Conservation (phyloP, 2,113 vertebrate species). For the Hydrochoerus hydrochaeris region DNA sequence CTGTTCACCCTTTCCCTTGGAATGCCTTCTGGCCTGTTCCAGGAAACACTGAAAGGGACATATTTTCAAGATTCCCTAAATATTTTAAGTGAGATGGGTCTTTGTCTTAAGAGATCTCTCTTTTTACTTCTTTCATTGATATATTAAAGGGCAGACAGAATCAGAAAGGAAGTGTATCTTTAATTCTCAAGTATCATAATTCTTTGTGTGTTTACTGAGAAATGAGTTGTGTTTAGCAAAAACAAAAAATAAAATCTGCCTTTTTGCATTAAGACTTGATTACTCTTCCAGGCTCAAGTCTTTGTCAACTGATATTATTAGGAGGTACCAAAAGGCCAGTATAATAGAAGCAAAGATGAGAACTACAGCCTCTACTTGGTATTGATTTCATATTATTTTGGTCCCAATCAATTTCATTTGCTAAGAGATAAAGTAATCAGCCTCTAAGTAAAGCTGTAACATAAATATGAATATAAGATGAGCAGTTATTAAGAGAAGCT, state of each 20-base stretch:
- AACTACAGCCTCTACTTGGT: neutral
- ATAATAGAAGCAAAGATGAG: neutral
- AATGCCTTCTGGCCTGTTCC: conserved; percentile 75
- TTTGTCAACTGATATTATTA: neutral
- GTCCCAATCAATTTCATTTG: conserved; percentile 38
- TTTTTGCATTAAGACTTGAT: neutral
- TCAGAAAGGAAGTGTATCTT: conserved; percentile 27
- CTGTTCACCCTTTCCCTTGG: conserved; percentile 48
- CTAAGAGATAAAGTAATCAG: neutral
- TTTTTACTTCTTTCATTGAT: conserved; percentile 5
- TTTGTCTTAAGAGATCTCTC: conserved; percentile 17
- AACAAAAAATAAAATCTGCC: neutral
- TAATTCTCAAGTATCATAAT: conserved; percentile 34
- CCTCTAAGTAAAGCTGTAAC: neutral
- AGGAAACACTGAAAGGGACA: conserved; percentile 57
- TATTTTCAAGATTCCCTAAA: conserved; percentile 58
- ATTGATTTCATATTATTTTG: conserved; percentile 14
- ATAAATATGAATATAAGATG: conserved; percentile 29
- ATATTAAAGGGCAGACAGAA: neutral
- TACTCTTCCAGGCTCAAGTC: neutral
- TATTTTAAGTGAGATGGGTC: neutral
- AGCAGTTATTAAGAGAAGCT: conserved; percentile 47
- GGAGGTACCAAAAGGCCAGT: neutral
- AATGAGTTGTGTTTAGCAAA: conserved; percentile 32
- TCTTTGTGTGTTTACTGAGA: neutral